phyloP scores from a whole-genome alignment of 1,140 invertebrate species.

The Drosophila albomicans region DNA sequence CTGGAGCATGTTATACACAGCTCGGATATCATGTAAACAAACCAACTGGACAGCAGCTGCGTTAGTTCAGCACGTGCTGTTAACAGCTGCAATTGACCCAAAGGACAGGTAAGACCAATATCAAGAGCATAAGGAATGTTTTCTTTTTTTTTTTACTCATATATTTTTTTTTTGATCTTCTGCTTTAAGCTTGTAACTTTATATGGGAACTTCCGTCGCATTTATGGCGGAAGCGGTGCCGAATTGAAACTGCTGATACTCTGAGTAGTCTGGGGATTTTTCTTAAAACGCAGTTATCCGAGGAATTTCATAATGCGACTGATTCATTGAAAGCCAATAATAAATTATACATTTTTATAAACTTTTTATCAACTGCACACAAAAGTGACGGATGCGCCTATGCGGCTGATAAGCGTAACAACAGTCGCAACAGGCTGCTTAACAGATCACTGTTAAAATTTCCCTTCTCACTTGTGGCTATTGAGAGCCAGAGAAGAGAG shows the following conservation, averaged over 20 bases:
- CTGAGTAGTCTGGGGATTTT: slow-evolving; percentile 2
- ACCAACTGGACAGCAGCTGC: slow-evolving; percentile 39
- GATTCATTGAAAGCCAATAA: slow-evolving; percentile 33
- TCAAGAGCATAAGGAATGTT: too few species aligned
- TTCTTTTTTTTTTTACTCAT: not conserved
- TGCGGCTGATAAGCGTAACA: slow-evolving; percentile 41
- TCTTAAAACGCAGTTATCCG: slow-evolving; percentile 15
- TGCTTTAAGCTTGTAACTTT: slow-evolving; percentile 15
- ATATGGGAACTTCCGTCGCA: slow-evolving; percentile 36
- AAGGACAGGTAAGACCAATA: slow-evolving; percentile 29
- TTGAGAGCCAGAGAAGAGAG: slow-evolving; percentile 18
- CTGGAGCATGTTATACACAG: slow-evolving; percentile 11
- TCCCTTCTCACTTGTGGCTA: slow-evolving; percentile 54
- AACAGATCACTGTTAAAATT: slow-evolving; percentile 53
- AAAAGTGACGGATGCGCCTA: not conserved
- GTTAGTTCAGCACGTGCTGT: slow-evolving; percentile 55
- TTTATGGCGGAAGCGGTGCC: slow-evolving; percentile 15
- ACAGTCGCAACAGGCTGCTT: slow-evolving; percentile 21
- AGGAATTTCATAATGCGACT: slow-evolving; percentile 4
- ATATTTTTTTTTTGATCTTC: slow-evolving; percentile 11
- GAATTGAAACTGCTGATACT: slow-evolving; percentile 5
- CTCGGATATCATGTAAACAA: slow-evolving; percentile 18
- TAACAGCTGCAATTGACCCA: slow-evolving; percentile 56
- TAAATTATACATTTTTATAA: not conserved
- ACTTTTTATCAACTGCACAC: slow-evolving; percentile 36